Evolutionary conservation across 2,113 vertebrate species (phyloP).

Genomic region (Bambusicola thoracicus): DNA sequence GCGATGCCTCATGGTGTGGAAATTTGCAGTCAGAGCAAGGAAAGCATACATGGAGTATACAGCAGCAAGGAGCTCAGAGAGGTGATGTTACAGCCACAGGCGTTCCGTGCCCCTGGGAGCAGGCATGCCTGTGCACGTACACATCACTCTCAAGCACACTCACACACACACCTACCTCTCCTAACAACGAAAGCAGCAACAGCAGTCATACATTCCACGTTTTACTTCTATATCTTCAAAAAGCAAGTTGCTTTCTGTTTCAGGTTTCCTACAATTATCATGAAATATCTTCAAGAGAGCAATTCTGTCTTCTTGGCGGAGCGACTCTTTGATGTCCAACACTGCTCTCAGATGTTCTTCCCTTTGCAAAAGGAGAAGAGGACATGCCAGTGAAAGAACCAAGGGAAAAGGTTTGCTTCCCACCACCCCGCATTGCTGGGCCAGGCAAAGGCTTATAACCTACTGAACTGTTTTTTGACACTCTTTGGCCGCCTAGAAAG

Average conservation of each 20-base stretch:
- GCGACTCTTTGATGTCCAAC: conserved; percentile 48
- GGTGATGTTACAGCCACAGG: background rate
- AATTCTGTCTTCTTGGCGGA: conserved; percentile 45
- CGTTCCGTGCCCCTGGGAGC: background rate
- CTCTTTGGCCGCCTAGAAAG: background rate
- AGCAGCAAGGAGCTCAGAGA: background rate
- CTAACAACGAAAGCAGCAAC: conserved; percentile 58
- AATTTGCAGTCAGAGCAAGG: background rate
- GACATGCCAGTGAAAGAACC: background rate
- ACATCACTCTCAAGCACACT: background rate
- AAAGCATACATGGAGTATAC: accelerated
- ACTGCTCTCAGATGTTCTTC: conserved; percentile 55
- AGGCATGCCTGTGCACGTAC: background rate
- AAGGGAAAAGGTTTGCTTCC: background rate
- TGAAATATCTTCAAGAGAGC: conserved; percentile 37
- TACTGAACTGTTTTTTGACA: background rate
- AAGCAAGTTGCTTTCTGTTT: conserved; percentile 31
- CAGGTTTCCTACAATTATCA: background rate
- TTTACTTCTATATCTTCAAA: conserved; percentile 60
- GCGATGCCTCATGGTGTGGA: accelerated
- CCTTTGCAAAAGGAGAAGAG: conserved; percentile 38
- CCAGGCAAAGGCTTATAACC: background rate
- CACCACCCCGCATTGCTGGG: background rate
- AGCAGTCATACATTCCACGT: background rate
- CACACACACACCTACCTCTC: conserved; percentile 24